Evolutionary conservation across 2,797 vertebrate species (phyloP).

Genomic region (Poeciliopsis gracilis): DNA sequence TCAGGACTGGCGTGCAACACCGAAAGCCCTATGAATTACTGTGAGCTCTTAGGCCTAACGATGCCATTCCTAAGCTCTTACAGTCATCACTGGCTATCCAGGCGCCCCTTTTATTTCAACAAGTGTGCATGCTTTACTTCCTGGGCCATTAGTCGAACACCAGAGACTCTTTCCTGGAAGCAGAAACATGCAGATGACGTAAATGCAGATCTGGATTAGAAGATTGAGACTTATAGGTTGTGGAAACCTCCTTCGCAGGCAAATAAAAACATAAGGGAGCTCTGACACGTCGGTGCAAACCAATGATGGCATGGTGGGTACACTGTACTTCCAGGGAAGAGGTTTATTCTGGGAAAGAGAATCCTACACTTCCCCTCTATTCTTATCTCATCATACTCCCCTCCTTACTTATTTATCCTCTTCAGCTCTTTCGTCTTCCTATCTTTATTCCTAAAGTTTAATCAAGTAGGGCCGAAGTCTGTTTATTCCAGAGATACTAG

Average conservation of each 20-base stretch:
- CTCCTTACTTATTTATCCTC: constrained; percentile 10
- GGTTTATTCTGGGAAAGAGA: constrained; percentile 71
- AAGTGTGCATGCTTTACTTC: constrained; percentile 46
- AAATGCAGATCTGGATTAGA: constrained; percentile 41
- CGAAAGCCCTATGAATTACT: constrained; percentile 12
- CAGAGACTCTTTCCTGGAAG: constrained; percentile 45
- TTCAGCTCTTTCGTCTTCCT: constrained; percentile 5
- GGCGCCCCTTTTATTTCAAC: constrained; percentile 56
- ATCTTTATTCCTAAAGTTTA: constrained; percentile 10
- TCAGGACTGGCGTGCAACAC: constrained; percentile 27
- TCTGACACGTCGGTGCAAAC: constrained; percentile 2
- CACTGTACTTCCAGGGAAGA: constrained; percentile 44
- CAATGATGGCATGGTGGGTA: constrained; percentile 22
- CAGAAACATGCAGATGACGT: constrained; percentile 57
- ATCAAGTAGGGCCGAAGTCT: neutral
- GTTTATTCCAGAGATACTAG: neutral
- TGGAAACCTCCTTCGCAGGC: neutral
- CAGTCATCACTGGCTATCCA: constrained; percentile 9
- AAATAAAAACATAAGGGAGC: constrained; percentile 3
- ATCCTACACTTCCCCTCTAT: constrained; percentile 60
- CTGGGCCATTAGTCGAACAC: constrained; percentile 27
- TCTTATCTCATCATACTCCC: constrained; percentile 23
- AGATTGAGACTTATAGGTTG: constrained; percentile 18
- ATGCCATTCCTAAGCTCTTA: constrained; percentile 42
- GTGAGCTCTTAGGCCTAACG: constrained; percentile 23